Base-by-base conservation (phyloP, 2,797 vertebrate species). In the Rhinatrema bivittatum region DNA sequence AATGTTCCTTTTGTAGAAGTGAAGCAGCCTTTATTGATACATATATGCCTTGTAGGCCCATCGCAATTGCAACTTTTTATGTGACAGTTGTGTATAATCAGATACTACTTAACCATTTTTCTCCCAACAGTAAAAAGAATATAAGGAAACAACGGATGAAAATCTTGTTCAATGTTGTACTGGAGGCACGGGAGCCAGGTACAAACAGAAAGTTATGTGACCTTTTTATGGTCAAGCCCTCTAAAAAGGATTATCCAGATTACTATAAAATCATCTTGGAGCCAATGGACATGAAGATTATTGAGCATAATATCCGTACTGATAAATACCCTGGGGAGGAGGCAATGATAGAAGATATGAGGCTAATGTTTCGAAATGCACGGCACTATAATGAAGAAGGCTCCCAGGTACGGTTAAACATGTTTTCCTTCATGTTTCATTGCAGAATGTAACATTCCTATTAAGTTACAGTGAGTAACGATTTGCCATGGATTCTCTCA, bases 261-360 rank as follows among this genome's bases (percentile, higher is more conserved):
- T 99, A 99, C 60, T 99, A 99, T 64, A 97, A 98, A 78, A 91
- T 99, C 40, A 99, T 99, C 62, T 76, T 97, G 69, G 96, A 99
- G 57, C 96, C 96, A 10, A 91, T 98, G 92, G 96, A 99, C 75
- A 75, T 99, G 65, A 90, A 91, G 72, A 97, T 88, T 59, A 86
- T 99, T 16, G 95, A 99, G 32, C 85, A 93, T 78, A 97, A 91
- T 76, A 94, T 98, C 64, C 93, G 96, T 37, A 87, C 87, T 3
- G 95, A 98, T 58, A 94, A 94, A 65, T 99, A 98, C 10, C 26
- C 56, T 33, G 91, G 77, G 1, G 94, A 98, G 46, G 95, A 99
- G 21, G 68, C 80, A 27, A 89, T 99, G 90, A 77, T 95, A 37
- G 94, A 95, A 38, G 91, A 97, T 52, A 90, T 98, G 89, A 95